phyloP scores from a whole-genome alignment of 2,797 vertebrate species.

The Falco cherrug region DNA sequence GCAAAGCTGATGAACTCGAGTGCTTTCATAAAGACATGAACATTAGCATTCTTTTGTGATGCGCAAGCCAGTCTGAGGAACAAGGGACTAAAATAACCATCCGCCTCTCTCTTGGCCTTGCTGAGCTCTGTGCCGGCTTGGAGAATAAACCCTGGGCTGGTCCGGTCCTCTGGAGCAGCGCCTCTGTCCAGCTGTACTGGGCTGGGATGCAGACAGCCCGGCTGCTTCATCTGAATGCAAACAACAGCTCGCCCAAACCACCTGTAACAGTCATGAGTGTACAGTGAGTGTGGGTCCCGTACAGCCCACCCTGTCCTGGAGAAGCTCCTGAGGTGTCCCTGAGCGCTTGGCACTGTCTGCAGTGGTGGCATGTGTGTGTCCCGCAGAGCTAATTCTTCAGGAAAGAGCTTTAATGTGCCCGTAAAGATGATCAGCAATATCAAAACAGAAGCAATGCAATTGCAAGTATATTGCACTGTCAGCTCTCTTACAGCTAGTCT shows the following conservation, averaged over 20 bases:
- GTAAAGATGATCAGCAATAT: rapidly evolving
- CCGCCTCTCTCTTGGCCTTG: constrained; percentile 61
- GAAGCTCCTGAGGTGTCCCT: background rate
- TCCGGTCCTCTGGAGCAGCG: background rate
- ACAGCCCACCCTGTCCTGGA: rapidly evolving
- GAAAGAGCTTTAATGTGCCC: background rate
- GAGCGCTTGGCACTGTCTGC: rapidly evolving
- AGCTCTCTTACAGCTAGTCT: no score
- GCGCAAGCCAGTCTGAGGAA: constrained; percentile 78
- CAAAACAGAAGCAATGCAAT: background rate
- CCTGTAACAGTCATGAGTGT: no score
- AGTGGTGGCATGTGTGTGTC: background rate
- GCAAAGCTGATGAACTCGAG: constrained; percentile 89
- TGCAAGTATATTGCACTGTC: rapidly evolving
- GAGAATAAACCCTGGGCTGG: background rate
- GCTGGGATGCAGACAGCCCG: rapidly evolving
- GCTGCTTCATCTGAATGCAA: background rate
- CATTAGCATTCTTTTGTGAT: constrained; percentile 88
- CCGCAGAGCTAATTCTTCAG: rapidly evolving
- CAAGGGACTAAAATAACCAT: constrained; percentile 79
- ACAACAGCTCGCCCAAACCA: rapidly evolving
- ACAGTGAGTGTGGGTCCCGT: rapidly evolving
- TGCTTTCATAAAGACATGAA: constrained; percentile 84
- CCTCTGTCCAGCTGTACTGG: rapidly evolving
- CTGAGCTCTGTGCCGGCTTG: constrained; percentile 25